These are phyloP conservation scores for Volucella zonaria DNA, from an alignment of 2,888 invertebrate species.

Conservation along the genomic window DNA sequence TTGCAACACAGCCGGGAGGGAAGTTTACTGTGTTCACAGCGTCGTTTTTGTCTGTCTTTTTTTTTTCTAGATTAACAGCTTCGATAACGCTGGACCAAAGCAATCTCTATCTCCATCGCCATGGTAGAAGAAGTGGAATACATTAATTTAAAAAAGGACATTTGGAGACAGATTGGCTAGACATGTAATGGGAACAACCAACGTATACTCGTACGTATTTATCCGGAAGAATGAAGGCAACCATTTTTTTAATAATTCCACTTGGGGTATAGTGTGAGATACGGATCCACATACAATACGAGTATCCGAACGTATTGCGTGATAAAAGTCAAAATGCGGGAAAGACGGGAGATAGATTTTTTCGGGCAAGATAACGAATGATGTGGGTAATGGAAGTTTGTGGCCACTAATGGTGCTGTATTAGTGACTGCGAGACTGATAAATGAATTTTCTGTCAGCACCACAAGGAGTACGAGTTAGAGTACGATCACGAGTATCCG, in stretches of 20 bases:
- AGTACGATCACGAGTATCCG: too few species aligned
- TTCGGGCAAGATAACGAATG: conserved; percentile 57
- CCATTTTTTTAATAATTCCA: conserved; percentile 52
- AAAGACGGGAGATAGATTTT: conserved; percentile 47
- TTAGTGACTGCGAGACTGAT: conserved; percentile 61
- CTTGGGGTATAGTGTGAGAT: not conserved
- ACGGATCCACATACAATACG: too few species aligned
- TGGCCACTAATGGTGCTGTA: conserved; percentile 66
- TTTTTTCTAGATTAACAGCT: conserved; percentile 45
- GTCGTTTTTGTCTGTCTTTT: not conserved
- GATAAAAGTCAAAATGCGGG: conserved; percentile 71
- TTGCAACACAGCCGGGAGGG: conserved; percentile 31
- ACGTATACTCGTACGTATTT: conserved; percentile 37
- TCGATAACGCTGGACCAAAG: conserved; percentile 64
- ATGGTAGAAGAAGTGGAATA: conserved; percentile 51
- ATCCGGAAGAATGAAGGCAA: conserved; percentile 34
- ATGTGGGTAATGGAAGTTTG: conserved; percentile 71
- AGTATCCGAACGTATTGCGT: conserved; percentile 7
- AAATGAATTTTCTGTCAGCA: conserved; percentile 69
- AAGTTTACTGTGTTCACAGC: conserved; percentile 10
- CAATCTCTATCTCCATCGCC: conserved; percentile 17
- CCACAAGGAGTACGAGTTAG: conserved; percentile 27
- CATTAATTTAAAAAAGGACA: conserved; percentile 72
- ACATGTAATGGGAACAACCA: conserved; percentile 42
- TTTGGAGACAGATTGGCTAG: conserved; percentile 71